A percentile compares a stretch with the other conserved stretches of the same genome.
phyloP scores from a whole-genome alignment of 2,888 invertebrate species.

The Eretmocerus hayati region DNA sequence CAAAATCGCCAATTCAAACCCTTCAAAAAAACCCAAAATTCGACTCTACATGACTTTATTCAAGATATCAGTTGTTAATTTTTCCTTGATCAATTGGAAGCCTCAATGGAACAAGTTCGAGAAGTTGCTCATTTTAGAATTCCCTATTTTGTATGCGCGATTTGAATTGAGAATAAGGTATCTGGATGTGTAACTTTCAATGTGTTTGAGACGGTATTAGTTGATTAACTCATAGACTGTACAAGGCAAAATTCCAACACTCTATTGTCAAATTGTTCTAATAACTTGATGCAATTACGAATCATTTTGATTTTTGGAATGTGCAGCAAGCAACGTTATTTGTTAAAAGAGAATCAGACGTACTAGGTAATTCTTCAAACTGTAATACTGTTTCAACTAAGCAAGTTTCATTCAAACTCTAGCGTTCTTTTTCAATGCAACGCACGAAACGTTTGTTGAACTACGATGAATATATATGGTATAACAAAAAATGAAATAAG shows the following conservation, averaged over 20 bases:
- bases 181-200: too few species aligned
- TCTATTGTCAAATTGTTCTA: not conserved
- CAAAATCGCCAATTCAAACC: constrained; percentile 23
- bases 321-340: constrained; percentile 35
- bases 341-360: constrained; percentile 25
- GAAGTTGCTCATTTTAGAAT: too few species aligned
- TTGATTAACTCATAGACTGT: too few species aligned
- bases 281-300: constrained; percentile 20
- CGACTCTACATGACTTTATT: constrained; percentile 18
- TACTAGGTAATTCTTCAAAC: constrained; percentile 31
- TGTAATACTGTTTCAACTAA: constrained; percentile 39
- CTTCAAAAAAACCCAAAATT: constrained; percentile 23
- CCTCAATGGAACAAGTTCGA: too few species aligned
- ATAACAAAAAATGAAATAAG: too few species aligned
- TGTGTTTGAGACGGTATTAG: too few species aligned
- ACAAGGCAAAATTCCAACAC: too few species aligned
- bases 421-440: not conserved
- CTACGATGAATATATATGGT: too few species aligned
- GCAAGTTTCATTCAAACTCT: not conserved
- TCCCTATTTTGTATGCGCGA: too few species aligned
- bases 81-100: not conserved
- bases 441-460: too few species aligned
- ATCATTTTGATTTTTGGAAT: constrained; percentile 39
- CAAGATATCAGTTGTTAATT: constrained; percentile 1
- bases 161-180: too few species aligned